These are phyloP conservation scores for Sebastes goodei DNA, from an alignment of 2,797 vertebrate species.

Conservation along the genomic window DNA sequence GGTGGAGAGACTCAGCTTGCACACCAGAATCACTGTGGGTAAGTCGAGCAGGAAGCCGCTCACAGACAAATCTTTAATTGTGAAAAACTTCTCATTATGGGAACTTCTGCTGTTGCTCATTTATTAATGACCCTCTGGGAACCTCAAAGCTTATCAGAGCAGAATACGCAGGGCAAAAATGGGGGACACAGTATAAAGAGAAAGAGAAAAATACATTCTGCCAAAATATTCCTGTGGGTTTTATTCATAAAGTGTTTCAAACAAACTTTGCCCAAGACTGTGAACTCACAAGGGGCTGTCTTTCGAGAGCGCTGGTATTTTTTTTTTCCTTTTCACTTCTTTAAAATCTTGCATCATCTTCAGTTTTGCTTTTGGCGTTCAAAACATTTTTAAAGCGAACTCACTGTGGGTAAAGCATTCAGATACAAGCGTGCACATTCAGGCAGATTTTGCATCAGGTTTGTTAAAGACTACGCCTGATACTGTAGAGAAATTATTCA, in stretches of 20 bases:
- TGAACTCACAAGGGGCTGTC: neutral
- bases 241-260: constrained; percentile 9
- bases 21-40: constrained; percentile 95
- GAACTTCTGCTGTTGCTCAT: neutral
- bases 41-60: constrained; percentile 34
- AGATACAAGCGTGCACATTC: neutral
- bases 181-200: neutral
- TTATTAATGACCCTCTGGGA: constrained; percentile 20
- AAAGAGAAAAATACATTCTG: constrained; percentile 3
- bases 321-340: neutral
- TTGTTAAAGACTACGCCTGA: neutral
- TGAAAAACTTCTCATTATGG: neutral
- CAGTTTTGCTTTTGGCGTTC: constrained; percentile 9
- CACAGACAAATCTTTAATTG: neutral
- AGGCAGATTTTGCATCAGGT: neutral
- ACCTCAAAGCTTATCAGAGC: neutral
- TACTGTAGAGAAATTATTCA: neutral
- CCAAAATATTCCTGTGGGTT: neutral
- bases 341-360: neutral
- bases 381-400: constrained; percentile 8
- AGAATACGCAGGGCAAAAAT: neutral
- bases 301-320: neutral
- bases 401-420: neutral
- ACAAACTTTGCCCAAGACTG: neutral
- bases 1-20: constrained; percentile 93